phyloP scores from a whole-genome alignment of 1,140 invertebrate species.

The Drosophila saltans region DNA sequence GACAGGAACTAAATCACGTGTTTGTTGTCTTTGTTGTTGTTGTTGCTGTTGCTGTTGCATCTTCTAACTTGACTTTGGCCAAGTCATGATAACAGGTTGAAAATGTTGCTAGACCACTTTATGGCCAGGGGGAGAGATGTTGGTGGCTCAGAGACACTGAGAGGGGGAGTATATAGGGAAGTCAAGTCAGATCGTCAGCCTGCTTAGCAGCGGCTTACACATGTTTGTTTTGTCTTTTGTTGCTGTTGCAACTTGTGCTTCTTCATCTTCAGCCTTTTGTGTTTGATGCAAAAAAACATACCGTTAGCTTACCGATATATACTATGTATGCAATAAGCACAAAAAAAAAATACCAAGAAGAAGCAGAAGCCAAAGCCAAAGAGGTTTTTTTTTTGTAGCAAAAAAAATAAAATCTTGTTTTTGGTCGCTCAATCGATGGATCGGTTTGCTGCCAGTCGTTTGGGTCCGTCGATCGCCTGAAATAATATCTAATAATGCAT shows the following conservation, averaged over 20 bases:
- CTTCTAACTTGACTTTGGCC: constrained; percentile 79
- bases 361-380: background rate
- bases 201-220: constrained; percentile 77
- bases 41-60: constrained; percentile 45
- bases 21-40: constrained; percentile 32
- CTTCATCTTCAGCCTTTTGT: constrained; percentile 9
- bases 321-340: constrained; percentile 6
- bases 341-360: background rate
- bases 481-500: constrained; percentile 81
- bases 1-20: constrained; percentile 81
- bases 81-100: constrained; percentile 81
- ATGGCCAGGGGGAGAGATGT: constrained; percentile 30
- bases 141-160: background rate
- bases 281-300: constrained; percentile 38
- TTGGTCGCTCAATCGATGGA: constrained; percentile 19
- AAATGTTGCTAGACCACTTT: constrained; percentile 78
- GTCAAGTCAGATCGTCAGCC: constrained; percentile 57
- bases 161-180: background rate
- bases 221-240: constrained; percentile 74
- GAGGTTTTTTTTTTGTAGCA: background rate
- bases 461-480: constrained; percentile 39
- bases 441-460: background rate
- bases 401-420: constrained; percentile 31
- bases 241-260: constrained; percentile 25
- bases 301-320: constrained; percentile 42